Percentiles rank a stretch among this genome's conserved stretches.
Conservation (phyloP, 1,140 invertebrate species). For the Bombus waltoni region DNA sequence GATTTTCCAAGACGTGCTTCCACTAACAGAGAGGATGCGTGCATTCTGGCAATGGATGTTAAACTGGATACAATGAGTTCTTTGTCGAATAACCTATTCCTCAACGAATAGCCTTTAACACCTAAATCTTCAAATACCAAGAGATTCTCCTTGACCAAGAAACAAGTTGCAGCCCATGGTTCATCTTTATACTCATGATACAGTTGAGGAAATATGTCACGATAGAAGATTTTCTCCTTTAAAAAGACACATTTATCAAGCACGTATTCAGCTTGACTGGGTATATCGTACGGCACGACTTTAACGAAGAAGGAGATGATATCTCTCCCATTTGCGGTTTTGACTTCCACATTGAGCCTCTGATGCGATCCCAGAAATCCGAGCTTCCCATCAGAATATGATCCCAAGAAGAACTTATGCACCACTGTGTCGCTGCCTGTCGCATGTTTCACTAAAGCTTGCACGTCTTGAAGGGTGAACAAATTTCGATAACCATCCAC, state of each 20-base stretch:
- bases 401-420: constrained; percentile 60
- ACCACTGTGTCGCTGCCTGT: constrained; percentile 51
- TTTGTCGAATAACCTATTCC: constrained; percentile 78
- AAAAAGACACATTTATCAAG: constrained; percentile 81
- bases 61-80: constrained; percentile 82
- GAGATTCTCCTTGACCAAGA: constrained; percentile 77
- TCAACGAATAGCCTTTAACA: constrained; percentile 73
- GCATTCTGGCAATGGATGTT: constrained; percentile 82
- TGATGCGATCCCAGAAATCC: constrained; percentile 83
- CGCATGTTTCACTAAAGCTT: constrained; percentile 59
- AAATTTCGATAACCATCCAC: constrained; percentile 35
- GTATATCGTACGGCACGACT: constrained; percentile 77
- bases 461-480: constrained; percentile 67
- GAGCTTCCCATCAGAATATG: constrained; percentile 76
- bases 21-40: constrained; percentile 83
- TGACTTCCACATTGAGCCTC: constrained; percentile 59
- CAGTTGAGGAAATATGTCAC: constrained; percentile 77
- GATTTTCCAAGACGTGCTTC: constrained; percentile 79
- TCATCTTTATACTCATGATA: constrained; percentile 66
- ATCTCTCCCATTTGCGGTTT: constrained; percentile 43
- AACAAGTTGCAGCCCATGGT: constrained; percentile 78
- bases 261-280: constrained; percentile 78
- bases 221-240: constrained; percentile 82
- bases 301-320: constrained; percentile 82
- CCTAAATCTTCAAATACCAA: constrained; percentile 82